A percentile compares a stretch with the other conserved stretches of the same genome.
These are phyloP conservation scores for Panthera leo DNA, from an alignment of 2,113 vertebrate genomes.

Conservation along the genomic window DNA sequence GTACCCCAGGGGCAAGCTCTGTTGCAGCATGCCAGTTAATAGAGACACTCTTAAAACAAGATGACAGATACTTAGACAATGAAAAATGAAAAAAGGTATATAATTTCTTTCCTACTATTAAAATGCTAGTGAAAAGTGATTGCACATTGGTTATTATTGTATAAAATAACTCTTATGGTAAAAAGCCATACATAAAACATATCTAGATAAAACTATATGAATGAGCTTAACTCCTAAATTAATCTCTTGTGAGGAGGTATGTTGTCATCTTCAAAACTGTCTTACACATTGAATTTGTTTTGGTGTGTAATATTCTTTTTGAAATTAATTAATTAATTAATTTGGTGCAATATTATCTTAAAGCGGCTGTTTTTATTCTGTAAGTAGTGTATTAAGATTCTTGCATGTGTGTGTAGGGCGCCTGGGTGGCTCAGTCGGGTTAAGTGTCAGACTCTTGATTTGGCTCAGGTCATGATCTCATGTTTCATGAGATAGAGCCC, in stretches of 20 bases:
- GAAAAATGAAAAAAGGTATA: not conserved
- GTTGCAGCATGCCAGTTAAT: not conserved
- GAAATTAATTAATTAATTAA: not conserved
- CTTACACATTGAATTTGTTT: not conserved
- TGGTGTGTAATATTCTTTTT: not conserved
- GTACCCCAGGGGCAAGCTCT: not conserved
- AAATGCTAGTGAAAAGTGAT: not conserved
- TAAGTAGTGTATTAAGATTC: not conserved
- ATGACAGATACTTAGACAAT: not conserved
- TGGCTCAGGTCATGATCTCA: too few relatives aligned
- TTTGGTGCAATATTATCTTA: not conserved
- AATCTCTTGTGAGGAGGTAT: not conserved
- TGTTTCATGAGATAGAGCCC: too few relatives aligned
- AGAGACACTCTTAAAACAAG: not conserved
- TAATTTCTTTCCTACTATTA: not conserved
- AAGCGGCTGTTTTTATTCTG: not conserved
- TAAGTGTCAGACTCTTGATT: too few relatives aligned
- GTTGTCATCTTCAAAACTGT: not conserved
- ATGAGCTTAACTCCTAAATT: not conserved
- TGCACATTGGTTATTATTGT: not conserved
- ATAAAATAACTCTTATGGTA: not conserved
- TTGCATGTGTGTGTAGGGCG: not conserved
- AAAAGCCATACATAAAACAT: not conserved
- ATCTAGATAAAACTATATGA: not conserved
- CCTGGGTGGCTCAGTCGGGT: too few relatives aligned